Evolutionary conservation across 2,113 vertebrate species (phyloP).

Genomic region (Nerophis lumbriciformis): DNA sequence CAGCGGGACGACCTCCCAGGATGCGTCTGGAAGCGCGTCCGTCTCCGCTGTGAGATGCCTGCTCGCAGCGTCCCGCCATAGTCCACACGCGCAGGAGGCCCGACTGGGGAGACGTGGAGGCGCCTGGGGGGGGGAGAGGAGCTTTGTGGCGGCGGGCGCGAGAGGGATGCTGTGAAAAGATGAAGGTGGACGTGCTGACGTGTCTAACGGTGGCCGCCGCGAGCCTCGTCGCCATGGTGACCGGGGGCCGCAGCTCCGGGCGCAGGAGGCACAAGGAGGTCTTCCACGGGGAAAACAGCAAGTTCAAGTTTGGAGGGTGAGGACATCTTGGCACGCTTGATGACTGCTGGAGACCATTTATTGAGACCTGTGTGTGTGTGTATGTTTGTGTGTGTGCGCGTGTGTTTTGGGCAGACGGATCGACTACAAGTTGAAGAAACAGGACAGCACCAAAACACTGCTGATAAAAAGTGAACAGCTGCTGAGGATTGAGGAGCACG

Average conservation of each 20-base stretch:
- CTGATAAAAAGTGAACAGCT: conserved; percentile 82
- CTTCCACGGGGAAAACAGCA: conserved; percentile 63
- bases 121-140: neutral
- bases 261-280: conserved; percentile 63
- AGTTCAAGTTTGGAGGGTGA: conserved; percentile 69
- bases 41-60: conserved; percentile 18
- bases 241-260: conserved; percentile 36
- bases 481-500: conserved; percentile 84
- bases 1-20: neutral
- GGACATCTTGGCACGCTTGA: neutral
- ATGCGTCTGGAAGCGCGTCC: neutral
- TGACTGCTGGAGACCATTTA: no score
- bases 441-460: conserved; percentile 82
- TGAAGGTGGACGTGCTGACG: conserved; percentile 46
- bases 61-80: conserved; percentile 14
- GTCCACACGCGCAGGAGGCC: neutral
- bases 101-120: conserved; percentile 9
- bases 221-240: conserved; percentile 38
- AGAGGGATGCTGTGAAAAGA: conserved; percentile 35
- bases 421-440: conserved; percentile 80
- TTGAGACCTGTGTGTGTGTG: neutral
- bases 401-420: conserved; percentile 65
- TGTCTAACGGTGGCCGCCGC: conserved; percentile 35
- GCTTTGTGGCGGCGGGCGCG: neutral
- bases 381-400: conserved; percentile 3